A percentile compares a stretch with the other conserved stretches of the same genome.
phyloP scores from a whole-genome alignment of 2,113 vertebrate species.

The Polypterus senegalus region DNA sequence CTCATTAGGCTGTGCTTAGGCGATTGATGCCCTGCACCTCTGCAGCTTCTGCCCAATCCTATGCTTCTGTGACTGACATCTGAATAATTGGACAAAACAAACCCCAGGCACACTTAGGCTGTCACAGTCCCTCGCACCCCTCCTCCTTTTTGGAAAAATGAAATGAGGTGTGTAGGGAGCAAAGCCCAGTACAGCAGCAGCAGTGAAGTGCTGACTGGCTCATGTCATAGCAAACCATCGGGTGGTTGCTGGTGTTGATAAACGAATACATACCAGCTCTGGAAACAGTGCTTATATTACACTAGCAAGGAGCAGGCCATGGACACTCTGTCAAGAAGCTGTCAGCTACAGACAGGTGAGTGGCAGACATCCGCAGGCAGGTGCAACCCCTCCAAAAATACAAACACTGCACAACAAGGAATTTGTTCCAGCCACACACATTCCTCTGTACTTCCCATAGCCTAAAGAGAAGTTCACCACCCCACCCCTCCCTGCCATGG shows the following conservation, averaged over 20 bases:
- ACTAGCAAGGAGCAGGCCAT: constrained; percentile 11
- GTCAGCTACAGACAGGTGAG: constrained; percentile 31
- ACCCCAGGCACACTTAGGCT: constrained; percentile 33
- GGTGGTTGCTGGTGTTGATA: constrained; percentile 30
- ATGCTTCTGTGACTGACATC: constrained; percentile 47
- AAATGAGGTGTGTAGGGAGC: neutral
- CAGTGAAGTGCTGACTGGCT: constrained; percentile 31
- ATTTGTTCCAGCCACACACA: too few species aligned
- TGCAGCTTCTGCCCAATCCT: constrained; percentile 38
- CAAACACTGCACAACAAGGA: neutral
- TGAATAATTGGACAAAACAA: constrained; percentile 71
- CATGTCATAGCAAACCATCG: constrained; percentile 48
- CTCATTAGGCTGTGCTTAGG: constrained; percentile 40
- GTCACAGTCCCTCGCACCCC: constrained; percentile 20
- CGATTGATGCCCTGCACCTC: constrained; percentile 43
- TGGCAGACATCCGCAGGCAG: constrained; percentile 9
- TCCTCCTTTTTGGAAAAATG: constrained; percentile 14
- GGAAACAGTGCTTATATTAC: constrained; percentile 33
- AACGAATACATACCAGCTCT: constrained; percentile 24
- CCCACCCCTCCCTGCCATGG: too few species aligned
- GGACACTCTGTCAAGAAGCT: constrained; percentile 21
- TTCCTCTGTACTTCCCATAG: too few species aligned
- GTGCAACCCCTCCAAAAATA: constrained; percentile 1
- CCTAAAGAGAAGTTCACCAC: too few species aligned
- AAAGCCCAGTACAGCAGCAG: constrained; percentile 34